Percentiles rank a stretch among this genome's conserved stretches.
phyloP scores from a whole-genome alignment of 30 jellyfish, hydroid and myxozoan species.

The Hydractinia symbiolongicarpus region DNA sequence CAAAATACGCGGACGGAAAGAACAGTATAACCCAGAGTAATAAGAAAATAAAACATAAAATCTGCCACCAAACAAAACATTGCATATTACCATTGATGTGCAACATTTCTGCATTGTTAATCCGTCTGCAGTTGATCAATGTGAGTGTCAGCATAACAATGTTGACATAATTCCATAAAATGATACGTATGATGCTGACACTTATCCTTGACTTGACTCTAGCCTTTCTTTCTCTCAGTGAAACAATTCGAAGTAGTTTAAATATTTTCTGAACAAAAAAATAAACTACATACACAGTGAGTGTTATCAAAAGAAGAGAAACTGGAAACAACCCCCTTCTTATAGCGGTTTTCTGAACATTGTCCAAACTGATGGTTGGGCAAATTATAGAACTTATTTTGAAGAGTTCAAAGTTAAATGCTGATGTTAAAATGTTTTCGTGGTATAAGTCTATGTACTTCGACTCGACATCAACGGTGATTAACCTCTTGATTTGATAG shows the following conservation, averaged over 20 bases:
- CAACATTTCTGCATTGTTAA: constrained; percentile 6
- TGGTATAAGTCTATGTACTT: background rate
- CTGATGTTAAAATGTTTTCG: background rate
- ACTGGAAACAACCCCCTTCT: background rate
- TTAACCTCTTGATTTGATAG: background rate
- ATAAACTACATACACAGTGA: background rate
- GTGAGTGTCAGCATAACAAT: constrained; percentile 16
- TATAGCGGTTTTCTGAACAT: background rate
- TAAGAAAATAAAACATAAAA: constrained; percentile 10
- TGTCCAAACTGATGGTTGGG: background rate
- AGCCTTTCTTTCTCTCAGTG: no score
- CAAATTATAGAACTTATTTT: background rate
- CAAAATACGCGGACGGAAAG: constrained; percentile 4
- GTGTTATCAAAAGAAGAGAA: background rate
- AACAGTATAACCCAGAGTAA: constrained; percentile 20
- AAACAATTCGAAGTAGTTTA: no score
- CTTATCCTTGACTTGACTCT: background rate
- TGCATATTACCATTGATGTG: constrained; percentile 38
- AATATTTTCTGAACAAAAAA: no score
- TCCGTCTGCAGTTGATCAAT: constrained; percentile 20
- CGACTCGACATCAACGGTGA: background rate
- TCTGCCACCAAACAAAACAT: constrained; percentile 41
- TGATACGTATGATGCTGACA: background rate
- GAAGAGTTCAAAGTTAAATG: background rate
- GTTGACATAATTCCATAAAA: constrained; percentile 8